Evolutionary conservation across 2,797 vertebrate genomes (phyloP).

Genomic region (Oryzias sinensis): DNA sequence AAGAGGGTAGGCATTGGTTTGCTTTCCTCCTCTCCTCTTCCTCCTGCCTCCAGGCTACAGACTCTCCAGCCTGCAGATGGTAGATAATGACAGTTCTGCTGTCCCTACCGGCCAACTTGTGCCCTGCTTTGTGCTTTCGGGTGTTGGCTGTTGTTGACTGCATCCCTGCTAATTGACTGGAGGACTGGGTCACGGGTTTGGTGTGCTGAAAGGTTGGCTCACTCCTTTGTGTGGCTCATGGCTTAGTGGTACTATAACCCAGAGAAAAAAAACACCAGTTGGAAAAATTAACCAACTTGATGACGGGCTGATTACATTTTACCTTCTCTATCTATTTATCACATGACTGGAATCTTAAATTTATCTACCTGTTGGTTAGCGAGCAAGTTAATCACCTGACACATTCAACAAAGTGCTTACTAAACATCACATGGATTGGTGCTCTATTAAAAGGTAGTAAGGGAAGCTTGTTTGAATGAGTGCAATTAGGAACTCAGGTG

Average conservation of each 20-base stretch:
- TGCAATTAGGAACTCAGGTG: slow-evolving; percentile 8
- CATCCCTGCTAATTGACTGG: slow-evolving; percentile 25
- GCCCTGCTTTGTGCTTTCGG: slow-evolving; percentile 24
- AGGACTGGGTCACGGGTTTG: slow-evolving; percentile 22
- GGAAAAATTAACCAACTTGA: background rate
- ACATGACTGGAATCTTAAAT: background rate
- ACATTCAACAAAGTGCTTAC: slow-evolving; percentile 4
- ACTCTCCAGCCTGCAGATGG: slow-evolving; percentile 72
- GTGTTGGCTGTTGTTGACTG: slow-evolving; percentile 44
- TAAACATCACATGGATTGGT: slow-evolving; percentile 9
- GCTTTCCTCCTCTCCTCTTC: slow-evolving; percentile 34
- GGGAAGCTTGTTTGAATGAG: background rate
- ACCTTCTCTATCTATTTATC: slow-evolving; percentile 1
- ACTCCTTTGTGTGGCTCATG: slow-evolving; percentile 12
- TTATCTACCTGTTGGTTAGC: slow-evolving; percentile 6
- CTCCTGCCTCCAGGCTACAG: slow-evolving; percentile 54
- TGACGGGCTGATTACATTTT: background rate
- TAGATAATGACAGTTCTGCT: slow-evolving; percentile 67
- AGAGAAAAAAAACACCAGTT: background rate
- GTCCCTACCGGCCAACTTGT: slow-evolving; percentile 59
- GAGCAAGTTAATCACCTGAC: slow-evolving; percentile 1
- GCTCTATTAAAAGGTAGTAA: slow-evolving; percentile 7
- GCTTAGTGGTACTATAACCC: slow-evolving; percentile 3
- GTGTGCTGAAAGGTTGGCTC: slow-evolving; percentile 10
- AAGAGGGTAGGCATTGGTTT: slow-evolving; percentile 29